Percentiles rank a stretch among this genome's conserved stretches.
Conservation (phyloP, 2,797 vertebrate genomes). For the Rhabdophis nuchalis region DNA sequence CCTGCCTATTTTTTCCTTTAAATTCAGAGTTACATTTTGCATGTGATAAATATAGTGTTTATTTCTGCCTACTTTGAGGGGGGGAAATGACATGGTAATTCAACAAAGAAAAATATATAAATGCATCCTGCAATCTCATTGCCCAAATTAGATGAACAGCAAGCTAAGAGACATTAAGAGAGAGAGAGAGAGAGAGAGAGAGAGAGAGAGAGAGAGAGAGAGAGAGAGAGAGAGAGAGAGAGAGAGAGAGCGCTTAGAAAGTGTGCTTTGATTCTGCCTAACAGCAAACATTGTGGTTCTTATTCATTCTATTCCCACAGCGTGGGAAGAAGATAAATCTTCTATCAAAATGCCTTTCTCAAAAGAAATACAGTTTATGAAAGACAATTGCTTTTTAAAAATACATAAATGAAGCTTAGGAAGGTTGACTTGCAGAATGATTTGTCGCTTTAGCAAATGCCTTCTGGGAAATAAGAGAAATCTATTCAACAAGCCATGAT, state of each 20-base stretch:
- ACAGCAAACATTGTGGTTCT: neutral
- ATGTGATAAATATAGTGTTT: neutral
- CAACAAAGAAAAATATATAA: neutral
- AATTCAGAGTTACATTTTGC: neutral
- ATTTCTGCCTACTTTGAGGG: neutral
- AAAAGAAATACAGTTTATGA: neutral
- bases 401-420: neutral
- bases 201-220: no score
- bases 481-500: neutral
- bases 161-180: neutral
- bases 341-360: neutral
- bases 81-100: neutral
- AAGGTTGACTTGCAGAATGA: neutral
- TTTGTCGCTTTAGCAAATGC: neutral
- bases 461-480: slow-evolving; percentile 5
- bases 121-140: neutral
- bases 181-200: no score
- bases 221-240: neutral
- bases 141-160: neutral
- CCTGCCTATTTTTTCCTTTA: neutral
- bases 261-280: neutral
- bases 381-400: neutral
- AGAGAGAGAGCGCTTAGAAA: neutral
- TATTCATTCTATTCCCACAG: neutral
- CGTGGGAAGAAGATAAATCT: neutral